Percentiles rank a stretch among this genome's conserved stretches.
Conservation (phyloP, 2,113 vertebrate species). For the Phyllostomus discolor region DNA sequence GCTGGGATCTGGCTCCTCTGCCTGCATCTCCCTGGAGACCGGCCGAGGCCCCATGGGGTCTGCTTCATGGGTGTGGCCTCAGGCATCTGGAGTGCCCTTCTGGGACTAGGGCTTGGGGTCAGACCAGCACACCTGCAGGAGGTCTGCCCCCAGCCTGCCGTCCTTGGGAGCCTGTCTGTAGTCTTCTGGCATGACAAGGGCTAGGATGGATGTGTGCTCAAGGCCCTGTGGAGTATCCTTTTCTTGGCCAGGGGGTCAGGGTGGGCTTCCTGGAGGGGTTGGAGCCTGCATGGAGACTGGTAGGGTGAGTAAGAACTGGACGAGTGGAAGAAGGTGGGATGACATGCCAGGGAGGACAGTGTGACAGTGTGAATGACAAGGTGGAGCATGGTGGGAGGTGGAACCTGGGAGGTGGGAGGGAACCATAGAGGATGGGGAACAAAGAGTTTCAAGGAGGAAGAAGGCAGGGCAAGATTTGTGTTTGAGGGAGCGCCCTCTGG, state of each 20-base stretch:
- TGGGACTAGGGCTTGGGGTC: background rate
- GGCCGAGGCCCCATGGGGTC: background rate
- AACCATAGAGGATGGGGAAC: background rate
- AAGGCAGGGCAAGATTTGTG: background rate
- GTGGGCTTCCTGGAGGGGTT: background rate
- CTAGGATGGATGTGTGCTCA: accelerated
- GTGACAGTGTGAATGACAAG: background rate
- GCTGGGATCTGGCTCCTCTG: background rate
- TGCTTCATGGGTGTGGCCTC: background rate
- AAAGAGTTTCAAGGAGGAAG: background rate
- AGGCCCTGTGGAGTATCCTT: background rate
- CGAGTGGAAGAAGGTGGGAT: background rate
- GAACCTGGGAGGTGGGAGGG: background rate
- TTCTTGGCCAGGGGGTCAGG: background rate
- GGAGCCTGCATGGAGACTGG: background rate
- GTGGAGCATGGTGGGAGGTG: background rate
- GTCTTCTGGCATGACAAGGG: background rate
- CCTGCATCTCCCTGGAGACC: background rate
- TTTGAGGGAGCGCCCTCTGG: background rate
- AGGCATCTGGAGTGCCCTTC: too few species aligned
- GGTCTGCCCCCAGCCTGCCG: background rate
- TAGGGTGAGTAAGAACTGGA: background rate
- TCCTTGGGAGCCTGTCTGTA: background rate
- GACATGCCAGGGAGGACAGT: background rate
- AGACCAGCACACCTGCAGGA: background rate